Evolutionary conservation across 2,888 invertebrate species (phyloP).

Genomic region (Cantharis nigra): DNA sequence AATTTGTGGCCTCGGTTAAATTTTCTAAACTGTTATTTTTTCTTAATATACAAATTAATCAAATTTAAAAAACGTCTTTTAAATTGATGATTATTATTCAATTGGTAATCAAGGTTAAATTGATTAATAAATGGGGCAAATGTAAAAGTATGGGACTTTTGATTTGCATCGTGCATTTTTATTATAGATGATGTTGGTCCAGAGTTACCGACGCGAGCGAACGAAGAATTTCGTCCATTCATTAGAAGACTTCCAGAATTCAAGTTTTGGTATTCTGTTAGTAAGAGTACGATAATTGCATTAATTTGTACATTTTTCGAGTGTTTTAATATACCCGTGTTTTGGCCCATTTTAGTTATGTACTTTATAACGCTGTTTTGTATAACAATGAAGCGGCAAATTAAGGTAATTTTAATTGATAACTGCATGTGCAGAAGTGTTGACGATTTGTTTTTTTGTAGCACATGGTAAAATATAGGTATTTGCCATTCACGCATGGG

Average conservation of each 20-base stretch:
- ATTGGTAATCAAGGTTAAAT: not conserved
- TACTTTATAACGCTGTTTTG: constrained; percentile 98
- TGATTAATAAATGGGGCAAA: not conserved
- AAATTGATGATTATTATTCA: not conserved
- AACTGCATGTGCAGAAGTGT: not conserved
- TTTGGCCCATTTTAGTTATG: constrained; percentile 99
- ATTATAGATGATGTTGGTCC: constrained; percentile 81
- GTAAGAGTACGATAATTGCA: constrained; percentile 90
- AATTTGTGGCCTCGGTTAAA: too few relatives aligned
- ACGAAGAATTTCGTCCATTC: constrained; percentile 98
- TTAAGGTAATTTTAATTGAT: constrained; percentile 73
- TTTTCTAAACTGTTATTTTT: not conserved
- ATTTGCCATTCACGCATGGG: constrained; percentile 97
- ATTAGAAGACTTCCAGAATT: constrained; percentile 97
- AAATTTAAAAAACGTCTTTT: not conserved
- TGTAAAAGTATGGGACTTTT: not conserved
- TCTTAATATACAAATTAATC: not conserved
- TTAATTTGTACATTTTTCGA: constrained; percentile 95
- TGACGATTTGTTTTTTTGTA: constrained; percentile 59
- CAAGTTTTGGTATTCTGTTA: constrained; percentile 98
- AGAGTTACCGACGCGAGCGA: constrained; percentile 90
- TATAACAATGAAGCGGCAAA: constrained; percentile 99
- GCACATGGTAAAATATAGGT: constrained; percentile 99
- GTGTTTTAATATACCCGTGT: constrained; percentile 98
- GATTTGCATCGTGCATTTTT: not conserved